Percentiles rank a stretch among this genome's conserved stretches.
These are phyloP conservation scores for Leptopilina myrica DNA, from an alignment of 2,888 invertebrate genomes.

Conservation along the genomic window DNA sequence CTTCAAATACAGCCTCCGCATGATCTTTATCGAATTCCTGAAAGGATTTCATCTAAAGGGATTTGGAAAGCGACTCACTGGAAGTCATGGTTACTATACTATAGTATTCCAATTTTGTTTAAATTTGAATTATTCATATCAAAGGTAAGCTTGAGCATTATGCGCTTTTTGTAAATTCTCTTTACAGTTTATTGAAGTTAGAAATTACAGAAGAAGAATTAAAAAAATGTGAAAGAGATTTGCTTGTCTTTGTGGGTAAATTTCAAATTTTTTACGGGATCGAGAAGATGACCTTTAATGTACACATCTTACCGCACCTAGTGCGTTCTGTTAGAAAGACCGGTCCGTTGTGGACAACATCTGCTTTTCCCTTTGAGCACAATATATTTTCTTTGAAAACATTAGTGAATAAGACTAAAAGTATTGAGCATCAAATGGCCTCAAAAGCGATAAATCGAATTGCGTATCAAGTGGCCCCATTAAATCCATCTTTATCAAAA, in stretches of 20 bases:
- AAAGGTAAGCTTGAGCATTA: neutral
- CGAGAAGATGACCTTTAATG: slow-evolving; percentile 45
- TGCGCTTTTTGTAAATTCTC: slow-evolving; percentile 13
- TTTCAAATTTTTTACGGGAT: slow-evolving; percentile 42
- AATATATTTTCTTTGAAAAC: slow-evolving; percentile 3
- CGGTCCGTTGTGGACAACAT: slow-evolving; percentile 49
- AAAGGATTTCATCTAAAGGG: neutral
- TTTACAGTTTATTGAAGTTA: neutral
- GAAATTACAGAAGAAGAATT: slow-evolving; percentile 45
- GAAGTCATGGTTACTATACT: neutral
- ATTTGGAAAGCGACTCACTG: slow-evolving; percentile 11
- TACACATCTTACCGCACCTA: slow-evolving; percentile 45
- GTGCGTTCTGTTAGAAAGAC: slow-evolving; percentile 40
- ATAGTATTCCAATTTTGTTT: neutral
- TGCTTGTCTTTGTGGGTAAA: slow-evolving; percentile 42
- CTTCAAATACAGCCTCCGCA: slow-evolving; percentile 10
- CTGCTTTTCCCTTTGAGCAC: slow-evolving; percentile 46
- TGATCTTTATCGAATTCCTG: neutral
- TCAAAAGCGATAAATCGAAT: neutral
- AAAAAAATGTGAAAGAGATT: slow-evolving; percentile 39
- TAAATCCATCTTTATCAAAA: slow-evolving; percentile 1
- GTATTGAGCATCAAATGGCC: slow-evolving; percentile 14
- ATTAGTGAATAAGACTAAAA: neutral
- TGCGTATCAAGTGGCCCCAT: neutral
- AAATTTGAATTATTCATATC: neutral